A percentile compares a stretch with the other conserved stretches of the same genome.
phyloP scores from a whole-genome alignment of 2,888 invertebrate genomes.

The Meganola albula region DNA sequence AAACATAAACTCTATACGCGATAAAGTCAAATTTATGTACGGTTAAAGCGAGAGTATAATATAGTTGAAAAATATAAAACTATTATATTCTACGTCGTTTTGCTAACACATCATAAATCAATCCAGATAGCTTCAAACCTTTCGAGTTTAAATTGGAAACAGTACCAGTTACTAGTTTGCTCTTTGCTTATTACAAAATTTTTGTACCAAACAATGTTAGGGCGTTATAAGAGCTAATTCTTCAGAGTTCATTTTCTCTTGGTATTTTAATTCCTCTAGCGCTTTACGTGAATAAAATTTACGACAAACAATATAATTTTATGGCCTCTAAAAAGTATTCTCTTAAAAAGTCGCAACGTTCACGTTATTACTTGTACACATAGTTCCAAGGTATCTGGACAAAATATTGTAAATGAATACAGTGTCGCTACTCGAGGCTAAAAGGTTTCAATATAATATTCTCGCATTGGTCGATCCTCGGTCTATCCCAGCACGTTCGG shows the following conservation, averaged over 20 bases:
- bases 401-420: slow-evolving; percentile 43
- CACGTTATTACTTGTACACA: too few relatives aligned
- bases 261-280: slow-evolving; percentile 65
- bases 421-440: slow-evolving; percentile 39
- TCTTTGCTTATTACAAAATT: too few relatives aligned
- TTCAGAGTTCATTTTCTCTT: slow-evolving; percentile 57
- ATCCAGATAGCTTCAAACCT: too few relatives aligned
- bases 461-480: slow-evolving; percentile 40
- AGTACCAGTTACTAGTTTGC: too few relatives aligned
- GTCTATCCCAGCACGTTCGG: slow-evolving; percentile 67
- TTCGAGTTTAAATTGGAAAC: too few relatives aligned
- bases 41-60: slow-evolving; percentile 41
- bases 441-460: slow-evolving; percentile 43
- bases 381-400: slow-evolving; percentile 30
- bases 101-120: slow-evolving; percentile 11
- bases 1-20: slow-evolving; percentile 68
- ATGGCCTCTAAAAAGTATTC: slow-evolving; percentile 49
- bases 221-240: slow-evolving; percentile 58
- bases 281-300: slow-evolving; percentile 58
- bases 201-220: slow-evolving; percentile 17
- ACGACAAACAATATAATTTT: slow-evolving; percentile 59
- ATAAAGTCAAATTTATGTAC: slow-evolving; percentile 66
- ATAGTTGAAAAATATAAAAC: slow-evolving; percentile 28
- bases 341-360: slow-evolving; percentile 42
- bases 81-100: slow-evolving; percentile 23